phyloP scores from a whole-genome alignment of 2,888 invertebrate genomes.

The Cosmorhoe ocellata region DNA sequence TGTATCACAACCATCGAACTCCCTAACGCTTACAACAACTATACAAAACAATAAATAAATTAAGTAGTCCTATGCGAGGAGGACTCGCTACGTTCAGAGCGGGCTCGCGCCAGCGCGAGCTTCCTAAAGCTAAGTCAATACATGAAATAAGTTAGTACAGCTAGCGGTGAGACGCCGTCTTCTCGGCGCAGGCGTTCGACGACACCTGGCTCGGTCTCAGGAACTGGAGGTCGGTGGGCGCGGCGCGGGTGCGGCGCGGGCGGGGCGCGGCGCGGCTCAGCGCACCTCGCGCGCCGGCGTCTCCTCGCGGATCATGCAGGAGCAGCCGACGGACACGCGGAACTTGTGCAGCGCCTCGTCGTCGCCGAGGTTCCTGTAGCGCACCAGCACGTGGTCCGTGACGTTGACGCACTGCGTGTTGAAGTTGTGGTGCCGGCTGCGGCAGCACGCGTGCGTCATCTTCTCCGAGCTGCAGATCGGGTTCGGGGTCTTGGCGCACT shows the following conservation, averaged over 20 bases:
- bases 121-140: constrained; percentile 9
- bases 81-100: neutral
- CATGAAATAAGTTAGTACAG: constrained; percentile 25
- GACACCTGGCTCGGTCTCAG: constrained; percentile 15
- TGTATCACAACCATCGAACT: constrained; percentile 18
- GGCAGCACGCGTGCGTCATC: constrained; percentile 64
- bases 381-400: constrained; percentile 66
- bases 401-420: constrained; percentile 68
- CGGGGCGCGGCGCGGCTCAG: constrained; percentile 34
- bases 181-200: neutral
- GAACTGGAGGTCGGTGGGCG: constrained; percentile 25
- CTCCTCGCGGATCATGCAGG: constrained; percentile 60
- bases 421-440: constrained; percentile 54
- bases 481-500: constrained; percentile 58
- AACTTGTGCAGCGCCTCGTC: constrained; percentile 33
- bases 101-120: constrained; percentile 26
- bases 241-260: no score
- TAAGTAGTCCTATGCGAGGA: neutral
- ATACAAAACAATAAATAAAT: neutral
- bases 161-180: constrained; percentile 13
- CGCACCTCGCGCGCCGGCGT: constrained; percentile 37
- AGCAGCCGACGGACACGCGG: constrained; percentile 69
- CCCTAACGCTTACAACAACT: no score
- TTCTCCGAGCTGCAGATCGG: constrained; percentile 54
- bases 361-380: constrained; percentile 41